These are phyloP conservation scores for Malthinus flaveolus DNA, from an alignment of 2,888 invertebrate species.

Conservation along the genomic window DNA sequence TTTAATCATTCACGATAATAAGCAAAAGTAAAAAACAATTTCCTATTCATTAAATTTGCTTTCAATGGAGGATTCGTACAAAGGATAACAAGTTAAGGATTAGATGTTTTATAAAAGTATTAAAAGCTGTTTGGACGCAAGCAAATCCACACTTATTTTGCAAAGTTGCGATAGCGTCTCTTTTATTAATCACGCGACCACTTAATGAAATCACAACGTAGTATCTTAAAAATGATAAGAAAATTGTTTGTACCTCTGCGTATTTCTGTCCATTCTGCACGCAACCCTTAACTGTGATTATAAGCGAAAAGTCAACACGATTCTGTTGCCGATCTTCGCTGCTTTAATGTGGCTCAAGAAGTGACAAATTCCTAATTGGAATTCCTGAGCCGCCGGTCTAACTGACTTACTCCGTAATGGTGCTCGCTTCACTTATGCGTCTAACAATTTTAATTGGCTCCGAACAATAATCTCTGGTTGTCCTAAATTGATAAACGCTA, in stretches of 20 bases:
- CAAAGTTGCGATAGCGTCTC: slow-evolving; percentile 34
- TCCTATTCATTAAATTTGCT: slow-evolving; percentile 10
- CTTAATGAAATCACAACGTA: slow-evolving; percentile 40
- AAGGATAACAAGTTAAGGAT: slow-evolving; percentile 24
- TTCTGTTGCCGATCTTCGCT: slow-evolving; percentile 24
- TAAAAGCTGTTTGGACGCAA: slow-evolving; percentile 16
- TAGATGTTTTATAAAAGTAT: slow-evolving; percentile 17
- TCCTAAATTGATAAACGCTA: slow-evolving; percentile 21
- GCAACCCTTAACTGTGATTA: slow-evolving; percentile 32
- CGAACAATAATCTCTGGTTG: slow-evolving; percentile 36
- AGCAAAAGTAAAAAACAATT: slow-evolving; percentile 23
- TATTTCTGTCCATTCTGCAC: slow-evolving; percentile 35
- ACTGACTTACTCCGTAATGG: slow-evolving; percentile 50
- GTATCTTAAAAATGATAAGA: slow-evolving; percentile 17
- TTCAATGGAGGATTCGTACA: slow-evolving; percentile 26
- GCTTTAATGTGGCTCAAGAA: slow-evolving; percentile 49
- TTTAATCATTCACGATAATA: slow-evolving; percentile 26
- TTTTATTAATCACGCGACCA: slow-evolving; percentile 42
- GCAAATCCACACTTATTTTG: slow-evolving; percentile 27
- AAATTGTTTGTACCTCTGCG: slow-evolving; percentile 37
- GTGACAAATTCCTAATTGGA: slow-evolving; percentile 56
- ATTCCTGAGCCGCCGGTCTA: slow-evolving; percentile 51
- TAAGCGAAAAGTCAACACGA: slow-evolving; percentile 23
- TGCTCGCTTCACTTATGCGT: slow-evolving; percentile 47
- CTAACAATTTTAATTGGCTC: slow-evolving; percentile 52